phyloP scores from a whole-genome alignment of 2,888 invertebrate genomes.

The Drosophila kambysellisi region DNA sequence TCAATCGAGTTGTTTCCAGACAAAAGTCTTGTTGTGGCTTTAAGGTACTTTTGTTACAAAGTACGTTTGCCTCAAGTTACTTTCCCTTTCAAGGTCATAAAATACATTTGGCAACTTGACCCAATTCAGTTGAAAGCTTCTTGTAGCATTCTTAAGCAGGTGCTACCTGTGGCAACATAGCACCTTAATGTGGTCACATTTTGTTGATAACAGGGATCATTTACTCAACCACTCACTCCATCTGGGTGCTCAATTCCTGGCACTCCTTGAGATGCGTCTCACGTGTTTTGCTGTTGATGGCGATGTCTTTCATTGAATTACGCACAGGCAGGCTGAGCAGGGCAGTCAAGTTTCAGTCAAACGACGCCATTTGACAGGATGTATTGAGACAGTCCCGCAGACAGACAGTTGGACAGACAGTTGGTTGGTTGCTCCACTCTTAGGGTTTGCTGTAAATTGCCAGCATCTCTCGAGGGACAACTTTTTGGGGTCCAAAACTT shows the following conservation, averaged over 20 bases:
- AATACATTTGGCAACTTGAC: conserved; percentile 43
- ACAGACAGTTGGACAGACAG: conserved; percentile 2
- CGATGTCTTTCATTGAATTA: conserved; percentile 76
- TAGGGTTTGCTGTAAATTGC: conserved; percentile 42
- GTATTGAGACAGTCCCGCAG: conserved; percentile 13
- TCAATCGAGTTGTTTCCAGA: no score
- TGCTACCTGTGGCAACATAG: conserved; percentile 39
- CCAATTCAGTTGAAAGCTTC: conserved; percentile 50
- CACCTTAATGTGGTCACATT: conserved; percentile 71
- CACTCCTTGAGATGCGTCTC: conserved; percentile 53
- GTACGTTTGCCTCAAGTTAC: not conserved
- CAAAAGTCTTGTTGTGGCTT: not conserved
- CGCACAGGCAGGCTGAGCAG: conserved; percentile 46
- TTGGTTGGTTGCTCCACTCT: conserved; percentile 24
- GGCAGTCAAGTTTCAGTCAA: conserved; percentile 49
- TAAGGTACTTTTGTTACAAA: not conserved
- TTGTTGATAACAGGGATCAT: conserved; percentile 43
- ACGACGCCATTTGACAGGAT: conserved; percentile 58
- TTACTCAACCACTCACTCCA: conserved; percentile 5
- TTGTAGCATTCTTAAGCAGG: conserved; percentile 59
- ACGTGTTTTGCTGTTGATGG: conserved; percentile 66
- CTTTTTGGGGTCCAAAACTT: conserved; percentile 34
- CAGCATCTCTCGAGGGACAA: conserved; percentile 55
- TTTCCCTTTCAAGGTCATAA: conserved; percentile 32
- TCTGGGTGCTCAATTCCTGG: conserved; percentile 18